These are phyloP conservation scores for Hirtodrosophila confusa DNA, from an alignment of 2,888 invertebrate genomes.

Conservation along the genomic window DNA sequence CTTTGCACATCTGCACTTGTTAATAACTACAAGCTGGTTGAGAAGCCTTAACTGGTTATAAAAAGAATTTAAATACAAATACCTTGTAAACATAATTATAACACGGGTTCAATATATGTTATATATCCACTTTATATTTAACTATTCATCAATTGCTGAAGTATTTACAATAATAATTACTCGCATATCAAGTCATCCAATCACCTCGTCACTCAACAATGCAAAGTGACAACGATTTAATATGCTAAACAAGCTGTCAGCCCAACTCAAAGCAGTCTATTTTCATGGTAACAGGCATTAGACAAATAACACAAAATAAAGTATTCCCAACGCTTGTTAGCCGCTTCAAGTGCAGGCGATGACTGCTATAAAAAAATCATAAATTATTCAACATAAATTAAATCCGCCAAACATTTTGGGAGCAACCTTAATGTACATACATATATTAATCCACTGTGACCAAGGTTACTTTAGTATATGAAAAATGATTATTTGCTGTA, in stretches of 20 bases:
- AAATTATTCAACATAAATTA: slow-evolving; percentile 26
- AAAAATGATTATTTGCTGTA: too few relatives aligned
- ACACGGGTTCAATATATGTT: too few relatives aligned
- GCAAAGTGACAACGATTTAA: slow-evolving; percentile 38
- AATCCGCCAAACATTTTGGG: neutral
- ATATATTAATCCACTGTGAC: too few relatives aligned
- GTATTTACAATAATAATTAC: slow-evolving; percentile 41
- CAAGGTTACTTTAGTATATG: too few relatives aligned
- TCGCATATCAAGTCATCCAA: slow-evolving; percentile 26
- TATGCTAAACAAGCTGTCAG: slow-evolving; percentile 47
- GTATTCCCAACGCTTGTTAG: slow-evolving; percentile 9
- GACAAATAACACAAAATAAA: slow-evolving; percentile 4
- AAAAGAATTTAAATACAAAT: neutral
- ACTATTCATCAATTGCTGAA: slow-evolving; percentile 14
- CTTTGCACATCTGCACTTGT: too few relatives aligned
- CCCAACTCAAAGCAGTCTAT: slow-evolving; percentile 18
- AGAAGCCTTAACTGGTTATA: neutral
- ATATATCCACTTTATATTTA: slow-evolving; percentile 4
- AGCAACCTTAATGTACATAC: too few relatives aligned
- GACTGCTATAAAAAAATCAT: slow-evolving; percentile 13
- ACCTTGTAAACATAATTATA: neutral
- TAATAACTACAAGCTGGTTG: neutral
- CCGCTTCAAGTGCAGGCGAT: slow-evolving; percentile 14
- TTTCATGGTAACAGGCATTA: slow-evolving; percentile 15
- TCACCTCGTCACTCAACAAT: slow-evolving; percentile 28